Percentiles rank a stretch among this genome's conserved stretches.
These are phyloP conservation scores for Murina feae DNA, from an alignment of 2,113 vertebrate species.

Conservation along the genomic window DNA sequence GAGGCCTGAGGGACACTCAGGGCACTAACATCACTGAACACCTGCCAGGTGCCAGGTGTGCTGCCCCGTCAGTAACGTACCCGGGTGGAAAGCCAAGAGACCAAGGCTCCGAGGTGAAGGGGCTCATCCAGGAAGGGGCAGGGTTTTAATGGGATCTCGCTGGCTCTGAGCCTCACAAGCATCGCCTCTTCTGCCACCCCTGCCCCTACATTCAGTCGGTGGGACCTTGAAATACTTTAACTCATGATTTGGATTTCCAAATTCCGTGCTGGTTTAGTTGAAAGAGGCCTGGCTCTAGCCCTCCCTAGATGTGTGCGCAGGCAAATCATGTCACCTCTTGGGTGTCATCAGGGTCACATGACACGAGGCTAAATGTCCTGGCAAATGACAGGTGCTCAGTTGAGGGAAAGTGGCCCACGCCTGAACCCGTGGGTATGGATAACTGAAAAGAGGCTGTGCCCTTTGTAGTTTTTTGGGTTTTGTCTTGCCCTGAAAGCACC, in stretches of 20 bases:
- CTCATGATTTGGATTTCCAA: neutral
- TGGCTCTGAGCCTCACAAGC: neutral
- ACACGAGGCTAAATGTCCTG: neutral
- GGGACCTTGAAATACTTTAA: neutral
- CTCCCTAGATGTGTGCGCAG: neutral
- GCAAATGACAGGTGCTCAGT: neutral
- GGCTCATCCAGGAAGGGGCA: neutral
- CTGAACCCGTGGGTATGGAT: neutral
- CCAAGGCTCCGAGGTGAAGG: fast-evolving
- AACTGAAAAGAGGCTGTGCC: neutral
- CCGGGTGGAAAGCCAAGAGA: neutral
- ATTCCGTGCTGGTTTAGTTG: neutral
- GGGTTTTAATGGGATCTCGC: neutral
- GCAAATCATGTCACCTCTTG: neutral
- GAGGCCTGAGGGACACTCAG: neutral
- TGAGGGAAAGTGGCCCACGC: neutral
- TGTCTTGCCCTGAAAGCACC: neutral
- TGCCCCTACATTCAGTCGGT: neutral
- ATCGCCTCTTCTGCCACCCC: neutral
- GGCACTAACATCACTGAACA: neutral
- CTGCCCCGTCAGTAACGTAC: neutral
- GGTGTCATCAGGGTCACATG: neutral
- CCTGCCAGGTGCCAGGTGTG: neutral
- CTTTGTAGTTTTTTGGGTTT: too few species aligned
- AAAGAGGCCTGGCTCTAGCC: neutral